phyloP scores from a whole-genome alignment of 2,113 vertebrate genomes.

The Podocnemis expansa region DNA sequence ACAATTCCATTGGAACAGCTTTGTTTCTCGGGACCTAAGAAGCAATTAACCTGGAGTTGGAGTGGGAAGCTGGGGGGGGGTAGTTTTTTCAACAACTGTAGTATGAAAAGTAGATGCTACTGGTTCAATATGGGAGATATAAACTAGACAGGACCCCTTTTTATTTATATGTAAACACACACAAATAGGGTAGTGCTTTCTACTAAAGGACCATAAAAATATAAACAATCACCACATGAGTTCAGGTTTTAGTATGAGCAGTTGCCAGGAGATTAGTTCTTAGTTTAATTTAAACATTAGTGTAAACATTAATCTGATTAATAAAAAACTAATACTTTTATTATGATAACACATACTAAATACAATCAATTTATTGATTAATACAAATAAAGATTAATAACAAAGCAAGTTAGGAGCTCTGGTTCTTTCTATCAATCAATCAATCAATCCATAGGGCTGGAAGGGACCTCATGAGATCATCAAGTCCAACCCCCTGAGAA shows the following conservation, averaged over 20 bases:
- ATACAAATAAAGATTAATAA: background rate
- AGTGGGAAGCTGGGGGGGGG: background rate
- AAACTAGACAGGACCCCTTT: background rate
- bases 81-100: background rate
- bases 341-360: too few relatives aligned
- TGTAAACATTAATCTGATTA: background rate
- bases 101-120: rapidly evolving
- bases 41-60: rapidly evolving
- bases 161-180: background rate
- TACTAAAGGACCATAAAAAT: background rate
- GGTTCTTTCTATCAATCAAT: too few relatives aligned
- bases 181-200: background rate
- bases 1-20: background rate
- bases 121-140: background rate
- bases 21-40: background rate
- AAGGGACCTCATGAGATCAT: too few relatives aligned
- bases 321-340: too few relatives aligned
- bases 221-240: background rate
- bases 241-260: background rate
- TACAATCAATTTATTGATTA: too few relatives aligned
- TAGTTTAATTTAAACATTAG: background rate
- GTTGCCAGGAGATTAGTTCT: background rate
- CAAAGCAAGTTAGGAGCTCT: background rate
- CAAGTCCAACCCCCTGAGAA: too few relatives aligned
- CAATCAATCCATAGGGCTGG: too few relatives aligned